Evolutionary conservation across 2,113 vertebrate species (phyloP).

Genomic region (Phaethon lepturus): DNA sequence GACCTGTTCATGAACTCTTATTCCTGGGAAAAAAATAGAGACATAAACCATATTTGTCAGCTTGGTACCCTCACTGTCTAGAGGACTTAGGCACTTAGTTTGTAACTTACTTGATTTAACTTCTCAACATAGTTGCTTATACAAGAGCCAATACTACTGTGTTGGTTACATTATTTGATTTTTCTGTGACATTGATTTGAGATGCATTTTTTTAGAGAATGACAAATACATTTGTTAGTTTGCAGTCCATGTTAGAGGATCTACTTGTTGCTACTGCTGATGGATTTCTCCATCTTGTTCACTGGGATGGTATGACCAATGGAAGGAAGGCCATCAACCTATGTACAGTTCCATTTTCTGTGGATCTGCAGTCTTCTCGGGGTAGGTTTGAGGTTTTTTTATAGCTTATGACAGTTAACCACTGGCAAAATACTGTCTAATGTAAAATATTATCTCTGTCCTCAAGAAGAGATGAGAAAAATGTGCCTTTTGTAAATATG

Average conservation of each 20-base stretch:
- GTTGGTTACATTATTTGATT: not conserved
- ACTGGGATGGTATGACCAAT: conserved; percentile 94
- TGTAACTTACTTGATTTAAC: not conserved
- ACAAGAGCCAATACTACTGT: not conserved
- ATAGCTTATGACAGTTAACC: not conserved
- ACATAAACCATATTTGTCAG: not conserved
- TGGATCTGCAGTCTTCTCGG: conserved; percentile 94
- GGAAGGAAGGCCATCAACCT: conserved; percentile 94
- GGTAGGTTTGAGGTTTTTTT: conserved; percentile 72
- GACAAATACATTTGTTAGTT: conserved; percentile 72
- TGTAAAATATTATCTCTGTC: not conserved
- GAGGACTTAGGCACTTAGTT: not conserved
- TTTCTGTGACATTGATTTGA: not conserved
- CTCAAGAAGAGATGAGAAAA: not conserved
- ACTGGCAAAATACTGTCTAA: not conserved
- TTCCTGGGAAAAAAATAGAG: not conserved
- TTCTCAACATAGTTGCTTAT: not conserved
- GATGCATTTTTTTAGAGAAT: not conserved
- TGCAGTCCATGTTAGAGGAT: conserved; percentile 93
- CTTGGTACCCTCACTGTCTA: not conserved
- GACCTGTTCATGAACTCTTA: not conserved
- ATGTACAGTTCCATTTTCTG: conserved; percentile 92
- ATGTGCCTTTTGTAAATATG: not conserved
- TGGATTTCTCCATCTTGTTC: conserved; percentile 93
- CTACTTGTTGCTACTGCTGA: conserved; percentile 92